These are phyloP conservation scores for Microchirus variegatus DNA, from an alignment of 2,797 vertebrate species.

Conservation along the genomic window DNA sequence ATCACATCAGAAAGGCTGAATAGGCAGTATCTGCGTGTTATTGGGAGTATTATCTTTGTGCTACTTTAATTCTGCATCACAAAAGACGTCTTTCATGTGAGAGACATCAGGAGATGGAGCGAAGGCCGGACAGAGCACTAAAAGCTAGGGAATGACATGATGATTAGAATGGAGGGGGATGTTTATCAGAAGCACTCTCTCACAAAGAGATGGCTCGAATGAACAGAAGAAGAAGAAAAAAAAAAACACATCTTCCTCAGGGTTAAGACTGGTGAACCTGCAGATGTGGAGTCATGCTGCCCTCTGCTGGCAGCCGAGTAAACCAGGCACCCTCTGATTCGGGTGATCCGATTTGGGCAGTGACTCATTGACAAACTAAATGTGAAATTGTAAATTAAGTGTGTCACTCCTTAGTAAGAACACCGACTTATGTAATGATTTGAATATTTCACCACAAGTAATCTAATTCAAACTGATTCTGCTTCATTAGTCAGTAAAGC, in stretches of 20 bases:
- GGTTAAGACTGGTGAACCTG: conserved; percentile 7
- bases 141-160: conserved; percentile 81
- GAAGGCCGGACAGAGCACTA: conserved; percentile 77
- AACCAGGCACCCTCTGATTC: conserved; percentile 13
- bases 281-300: conserved; percentile 76
- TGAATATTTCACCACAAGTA: conserved; percentile 37
- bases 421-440: conserved; percentile 21
- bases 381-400: conserved; percentile 50
- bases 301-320: conserved; percentile 71
- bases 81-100: conserved; percentile 81
- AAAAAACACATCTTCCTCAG: conserved; percentile 58
- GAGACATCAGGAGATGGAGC: conserved; percentile 73
- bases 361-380: conserved; percentile 7
- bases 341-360: conserved; percentile 25
- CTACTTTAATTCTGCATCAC: conserved; percentile 79
- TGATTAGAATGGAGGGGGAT: conserved; percentile 80
- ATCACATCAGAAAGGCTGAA: conserved; percentile 70
- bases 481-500: conserved; percentile 49
- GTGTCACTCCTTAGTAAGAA: conserved; percentile 34
- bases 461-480: conserved; percentile 46
- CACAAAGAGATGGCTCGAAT: conserved; percentile 75
- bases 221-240: conserved; percentile 55
- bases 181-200: conserved; percentile 79
- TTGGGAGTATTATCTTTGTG: conserved; percentile 76
- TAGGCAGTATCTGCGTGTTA: conserved; percentile 69